Conservation (phyloP, 92 coral and sea anemone genomes). For the Epizoanthus ramosus region DNA sequence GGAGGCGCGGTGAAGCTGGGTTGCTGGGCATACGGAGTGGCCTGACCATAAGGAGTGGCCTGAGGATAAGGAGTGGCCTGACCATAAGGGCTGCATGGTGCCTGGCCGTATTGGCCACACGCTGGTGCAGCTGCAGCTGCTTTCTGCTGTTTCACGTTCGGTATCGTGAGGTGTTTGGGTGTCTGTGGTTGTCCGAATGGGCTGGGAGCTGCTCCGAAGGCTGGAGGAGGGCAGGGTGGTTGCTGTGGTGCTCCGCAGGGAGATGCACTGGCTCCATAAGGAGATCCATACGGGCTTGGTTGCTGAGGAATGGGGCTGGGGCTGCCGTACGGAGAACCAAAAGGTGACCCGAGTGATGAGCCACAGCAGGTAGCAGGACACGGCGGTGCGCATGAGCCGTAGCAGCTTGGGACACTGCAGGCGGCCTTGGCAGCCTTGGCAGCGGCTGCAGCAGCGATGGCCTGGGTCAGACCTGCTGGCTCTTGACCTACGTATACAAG, state of each 20-base stretch:
- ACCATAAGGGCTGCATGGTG: constrained; percentile 30
- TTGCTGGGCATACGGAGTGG: constrained; percentile 18
- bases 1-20: constrained; percentile 28
- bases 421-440: constrained; percentile 39
- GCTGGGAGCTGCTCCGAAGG: constrained; percentile 38
- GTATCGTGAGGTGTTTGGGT: constrained; percentile 32
- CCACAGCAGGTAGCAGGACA: constrained; percentile 73
- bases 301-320: constrained; percentile 41
- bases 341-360: constrained; percentile 19
- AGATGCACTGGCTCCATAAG: constrained; percentile 38
- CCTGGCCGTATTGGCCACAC: constrained; percentile 36
- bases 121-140: constrained; percentile 34
- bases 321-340: constrained; percentile 22
- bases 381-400: constrained; percentile 44
- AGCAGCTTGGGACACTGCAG: constrained; percentile 49
- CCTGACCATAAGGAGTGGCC: constrained; percentile 9
- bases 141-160: constrained; percentile 25
- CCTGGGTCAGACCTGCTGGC: constrained; percentile 37
- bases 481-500: constrained; percentile 37
- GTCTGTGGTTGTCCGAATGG: constrained; percentile 49
- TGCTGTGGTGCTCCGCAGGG: constrained; percentile 39
- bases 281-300: constrained; percentile 52
- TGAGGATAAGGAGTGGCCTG: constrained; percentile 7
- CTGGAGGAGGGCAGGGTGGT: constrained; percentile 59
- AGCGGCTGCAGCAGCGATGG: constrained; percentile 47